Percentiles rank a stretch among this genome's conserved stretches.
These are phyloP conservation scores for Pyrrhura leucotis DNA, from an alignment of 2,797 vertebrate species.

Conservation along the genomic window DNA sequence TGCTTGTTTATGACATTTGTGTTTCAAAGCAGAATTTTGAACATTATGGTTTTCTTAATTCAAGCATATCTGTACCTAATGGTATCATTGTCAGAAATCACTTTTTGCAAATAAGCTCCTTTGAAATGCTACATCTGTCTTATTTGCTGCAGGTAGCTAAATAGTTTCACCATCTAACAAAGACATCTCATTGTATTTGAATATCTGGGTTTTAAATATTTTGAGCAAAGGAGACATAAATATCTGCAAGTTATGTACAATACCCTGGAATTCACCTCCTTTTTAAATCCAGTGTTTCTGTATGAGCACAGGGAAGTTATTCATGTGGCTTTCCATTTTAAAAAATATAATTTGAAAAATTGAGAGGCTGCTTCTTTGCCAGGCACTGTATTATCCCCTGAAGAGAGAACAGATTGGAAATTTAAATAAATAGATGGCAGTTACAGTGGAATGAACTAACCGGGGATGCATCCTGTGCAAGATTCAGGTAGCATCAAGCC, in stretches of 20 bases:
- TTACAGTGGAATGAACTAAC: constrained; percentile 69
- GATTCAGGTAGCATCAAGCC: constrained; percentile 71
- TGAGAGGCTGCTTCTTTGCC: constrained; percentile 61
- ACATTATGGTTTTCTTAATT: not conserved
- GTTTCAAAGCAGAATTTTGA: not conserved
- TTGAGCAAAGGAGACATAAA: constrained; percentile 16
- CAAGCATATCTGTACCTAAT: not conserved
- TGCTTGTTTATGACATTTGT: not conserved
- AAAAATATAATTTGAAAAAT: constrained; percentile 65
- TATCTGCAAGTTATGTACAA: not conserved
- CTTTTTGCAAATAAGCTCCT: not conserved
- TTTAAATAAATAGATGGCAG: constrained; percentile 77
- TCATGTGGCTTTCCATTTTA: constrained; percentile 55
- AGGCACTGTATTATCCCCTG: constrained; percentile 72
- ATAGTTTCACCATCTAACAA: not conserved
- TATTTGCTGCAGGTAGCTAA: not conserved
- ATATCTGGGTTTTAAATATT: not conserved
- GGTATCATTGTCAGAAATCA: constrained; percentile 38
- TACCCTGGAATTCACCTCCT: not conserved
- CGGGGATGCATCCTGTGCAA: constrained; percentile 56
- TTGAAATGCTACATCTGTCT: constrained; percentile 7
- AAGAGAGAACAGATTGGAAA: constrained; percentile 80
- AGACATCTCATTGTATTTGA: not conserved
- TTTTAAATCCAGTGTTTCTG: not conserved
- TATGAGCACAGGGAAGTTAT: constrained; percentile 1